Conservation (phyloP, 30 jellyfish, hydroid and myxozoan genomes). For the Calvadosia cruxmelitensis region DNA sequence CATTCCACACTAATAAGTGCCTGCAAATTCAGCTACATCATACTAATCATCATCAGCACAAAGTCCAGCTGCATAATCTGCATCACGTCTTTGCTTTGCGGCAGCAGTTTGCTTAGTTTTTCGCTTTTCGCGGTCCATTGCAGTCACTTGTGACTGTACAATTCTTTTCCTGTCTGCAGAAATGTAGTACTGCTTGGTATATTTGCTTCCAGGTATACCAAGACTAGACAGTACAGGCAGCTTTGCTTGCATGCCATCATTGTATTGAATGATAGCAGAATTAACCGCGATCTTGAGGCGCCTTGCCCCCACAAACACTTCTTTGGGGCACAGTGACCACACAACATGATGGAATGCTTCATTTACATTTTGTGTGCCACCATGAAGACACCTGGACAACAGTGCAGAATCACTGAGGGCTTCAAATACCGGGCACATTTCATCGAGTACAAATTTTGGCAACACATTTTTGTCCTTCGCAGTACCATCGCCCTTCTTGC, state of each 20-base stretch:
- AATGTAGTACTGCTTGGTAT: neutral
- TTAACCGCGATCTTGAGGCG: neutral
- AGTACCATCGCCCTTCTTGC: neutral
- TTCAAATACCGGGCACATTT: neutral
- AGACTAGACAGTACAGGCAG: neutral
- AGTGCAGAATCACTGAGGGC: neutral
- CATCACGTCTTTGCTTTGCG: neutral
- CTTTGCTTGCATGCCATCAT: neutral
- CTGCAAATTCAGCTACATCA: neutral
- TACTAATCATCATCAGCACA: neutral
- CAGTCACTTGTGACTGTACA: neutral
- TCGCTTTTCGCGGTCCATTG: neutral
- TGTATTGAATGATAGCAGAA: neutral
- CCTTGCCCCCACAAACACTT: neutral
- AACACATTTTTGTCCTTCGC: too few species aligned
- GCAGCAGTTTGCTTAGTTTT: neutral
- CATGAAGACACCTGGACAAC: neutral
- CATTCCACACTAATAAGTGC: neutral
- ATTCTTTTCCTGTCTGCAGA: neutral
- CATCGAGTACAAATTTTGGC: neutral
- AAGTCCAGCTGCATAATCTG: neutral
- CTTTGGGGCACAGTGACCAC: constrained; percentile 1
- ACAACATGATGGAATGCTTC: neutral
- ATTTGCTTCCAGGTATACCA: too few species aligned
- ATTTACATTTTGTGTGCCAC: constrained; percentile 1